A percentile compares a stretch with the other conserved stretches of the same genome.
These are phyloP conservation scores for Melanerpes aurifrons DNA, from an alignment of 2,113 vertebrate genomes.

Conservation along the genomic window DNA sequence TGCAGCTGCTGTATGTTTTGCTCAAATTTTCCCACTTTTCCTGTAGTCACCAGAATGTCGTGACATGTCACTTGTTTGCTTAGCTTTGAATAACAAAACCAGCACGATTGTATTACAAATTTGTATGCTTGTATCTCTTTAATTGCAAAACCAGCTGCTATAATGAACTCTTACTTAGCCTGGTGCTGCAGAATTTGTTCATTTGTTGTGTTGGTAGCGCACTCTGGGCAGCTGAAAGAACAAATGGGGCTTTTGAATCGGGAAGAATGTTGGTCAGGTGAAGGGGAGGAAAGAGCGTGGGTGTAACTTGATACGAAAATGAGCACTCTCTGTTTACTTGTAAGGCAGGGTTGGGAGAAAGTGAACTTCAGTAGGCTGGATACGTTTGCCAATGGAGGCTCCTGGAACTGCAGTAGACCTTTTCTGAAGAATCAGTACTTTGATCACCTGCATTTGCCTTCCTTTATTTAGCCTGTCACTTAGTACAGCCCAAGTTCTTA, in stretches of 20 bases:
- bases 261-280: not conserved
- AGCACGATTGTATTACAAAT: rapidly evolving
- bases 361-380: not conserved
- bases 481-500: not conserved
- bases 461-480: not conserved
- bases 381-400: conserved; percentile 39
- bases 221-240: not conserved
- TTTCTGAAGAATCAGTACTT: not conserved
- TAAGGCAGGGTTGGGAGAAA: conserved; percentile 60
- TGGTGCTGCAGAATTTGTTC: not conserved
- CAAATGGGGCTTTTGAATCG: not conserved
- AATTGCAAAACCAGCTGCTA: rapidly evolving
- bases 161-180: not conserved
- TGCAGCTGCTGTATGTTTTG: not conserved
- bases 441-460: not conserved
- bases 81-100: not conserved
- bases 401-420: not conserved
- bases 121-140: rapidly evolving
- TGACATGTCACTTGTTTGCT: not conserved
- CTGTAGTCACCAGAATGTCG: not conserved
- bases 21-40: not conserved
- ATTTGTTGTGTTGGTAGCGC: not conserved
- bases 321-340: conserved; percentile 73
- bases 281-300: not conserved
- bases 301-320: conserved; percentile 53